These are phyloP conservation scores for Physella acuta DNA, from an alignment of 1,140 invertebrate species.

Conservation along the genomic window DNA sequence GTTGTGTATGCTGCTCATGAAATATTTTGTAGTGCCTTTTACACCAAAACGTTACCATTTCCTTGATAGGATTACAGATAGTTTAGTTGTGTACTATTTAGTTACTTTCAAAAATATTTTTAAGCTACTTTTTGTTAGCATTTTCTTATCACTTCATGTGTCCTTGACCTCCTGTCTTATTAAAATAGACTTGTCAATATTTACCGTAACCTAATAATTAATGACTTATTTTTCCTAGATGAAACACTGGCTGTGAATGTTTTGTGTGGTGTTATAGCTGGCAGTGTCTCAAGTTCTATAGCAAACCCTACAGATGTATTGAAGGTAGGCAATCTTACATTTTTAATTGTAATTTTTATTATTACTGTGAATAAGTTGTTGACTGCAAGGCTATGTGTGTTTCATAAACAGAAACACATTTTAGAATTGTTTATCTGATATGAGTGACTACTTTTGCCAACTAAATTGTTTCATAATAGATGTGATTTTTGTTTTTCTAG, in stretches of 20 bases:
- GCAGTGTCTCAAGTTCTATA: slow-evolving; percentile 52
- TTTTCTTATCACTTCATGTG: background rate
- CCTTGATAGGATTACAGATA: too few species aligned
- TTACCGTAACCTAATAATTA: too few species aligned
- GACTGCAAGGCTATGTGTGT: background rate
- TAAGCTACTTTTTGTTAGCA: too few species aligned
- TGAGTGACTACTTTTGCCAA: too few species aligned
- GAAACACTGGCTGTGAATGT: slow-evolving; percentile 81
- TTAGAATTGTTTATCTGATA: too few species aligned
- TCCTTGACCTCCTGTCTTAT: background rate
- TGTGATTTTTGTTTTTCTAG: slow-evolving; percentile 33
- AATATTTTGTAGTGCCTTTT: too few species aligned
- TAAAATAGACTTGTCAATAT: background rate
- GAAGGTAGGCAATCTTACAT: slow-evolving; percentile 39
- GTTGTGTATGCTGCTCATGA: too few species aligned
- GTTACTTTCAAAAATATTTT: too few species aligned
- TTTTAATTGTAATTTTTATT: background rate
- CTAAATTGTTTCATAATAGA: background rate
- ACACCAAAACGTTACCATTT: too few species aligned
- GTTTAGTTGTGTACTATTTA: too few species aligned
- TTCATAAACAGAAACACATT: background rate
- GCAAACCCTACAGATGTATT: slow-evolving; percentile 61
- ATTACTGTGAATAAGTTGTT: background rate
- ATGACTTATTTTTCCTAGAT: slow-evolving; percentile 45
- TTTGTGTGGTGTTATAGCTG: slow-evolving; percentile 70